Evolutionary conservation across 2,113 vertebrate species (phyloP).

Genomic region (Mirounga angustirostris): DNA sequence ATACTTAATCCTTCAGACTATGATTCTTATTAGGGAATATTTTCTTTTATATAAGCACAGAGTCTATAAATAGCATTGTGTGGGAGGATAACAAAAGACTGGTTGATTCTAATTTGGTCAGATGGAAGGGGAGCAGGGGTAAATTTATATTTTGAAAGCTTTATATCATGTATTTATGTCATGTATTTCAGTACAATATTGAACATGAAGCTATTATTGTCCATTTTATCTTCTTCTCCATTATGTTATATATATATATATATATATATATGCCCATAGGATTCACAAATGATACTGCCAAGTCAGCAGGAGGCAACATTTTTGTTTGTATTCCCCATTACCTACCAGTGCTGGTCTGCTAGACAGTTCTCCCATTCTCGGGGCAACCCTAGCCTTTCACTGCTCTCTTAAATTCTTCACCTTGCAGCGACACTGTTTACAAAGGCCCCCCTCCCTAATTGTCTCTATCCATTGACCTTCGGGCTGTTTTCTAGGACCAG

Average conservation of each 20-base stretch:
- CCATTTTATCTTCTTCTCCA: not conserved
- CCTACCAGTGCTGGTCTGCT: not conserved
- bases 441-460: not conserved
- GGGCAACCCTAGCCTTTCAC: not conserved
- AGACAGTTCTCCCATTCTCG: fast-evolving
- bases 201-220: not conserved
- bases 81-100: not conserved
- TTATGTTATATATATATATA: not conserved
- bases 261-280: not conserved
- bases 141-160: not conserved
- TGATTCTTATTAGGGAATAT: constrained; percentile 19
- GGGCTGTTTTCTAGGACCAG: not conserved
- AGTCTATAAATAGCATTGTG: not conserved
- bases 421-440: not conserved
- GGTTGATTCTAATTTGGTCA: constrained; percentile 39
- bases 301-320: not conserved
- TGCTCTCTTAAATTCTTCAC: not conserved
- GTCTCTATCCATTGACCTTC: not conserved
- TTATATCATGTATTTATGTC: not conserved
- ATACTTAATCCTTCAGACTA: not conserved
- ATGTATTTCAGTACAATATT: not conserved
- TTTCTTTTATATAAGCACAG: not conserved
- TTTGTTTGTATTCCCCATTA: not conserved
- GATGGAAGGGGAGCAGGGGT: not conserved
- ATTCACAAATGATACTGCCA: not conserved